Evolutionary conservation across 2,113 vertebrate species (phyloP).

Genomic region (Oreocharis arfaki): DNA sequence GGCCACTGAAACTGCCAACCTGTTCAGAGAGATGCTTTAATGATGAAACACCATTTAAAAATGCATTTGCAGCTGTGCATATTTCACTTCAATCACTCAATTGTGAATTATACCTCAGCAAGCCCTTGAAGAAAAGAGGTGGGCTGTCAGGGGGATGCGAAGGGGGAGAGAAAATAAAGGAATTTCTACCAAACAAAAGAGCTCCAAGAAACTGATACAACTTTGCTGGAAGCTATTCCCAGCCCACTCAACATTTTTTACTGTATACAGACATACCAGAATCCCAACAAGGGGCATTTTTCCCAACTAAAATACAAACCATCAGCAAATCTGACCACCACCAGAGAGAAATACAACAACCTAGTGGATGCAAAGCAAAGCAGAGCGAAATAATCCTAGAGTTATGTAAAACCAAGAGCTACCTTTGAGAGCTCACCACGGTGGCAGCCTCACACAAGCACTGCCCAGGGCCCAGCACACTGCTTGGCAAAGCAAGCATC

Average conservation of each 20-base stretch:
- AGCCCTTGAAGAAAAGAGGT: constrained; percentile 15
- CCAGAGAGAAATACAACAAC: constrained; percentile 68
- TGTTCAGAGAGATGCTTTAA: neutral
- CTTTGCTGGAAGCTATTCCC: constrained; percentile 33
- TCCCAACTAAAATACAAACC: constrained; percentile 67
- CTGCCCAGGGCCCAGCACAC: neutral
- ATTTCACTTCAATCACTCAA: neutral
- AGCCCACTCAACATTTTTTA: constrained; percentile 63
- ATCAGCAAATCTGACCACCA: constrained; percentile 77
- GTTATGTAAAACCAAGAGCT: neutral
- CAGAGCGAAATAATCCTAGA: neutral
- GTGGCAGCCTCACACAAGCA: neutral
- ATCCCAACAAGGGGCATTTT: constrained; percentile 57
- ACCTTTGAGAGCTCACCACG: neutral
- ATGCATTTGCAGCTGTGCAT: constrained; percentile 12
- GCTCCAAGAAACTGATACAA: constrained; percentile 36
- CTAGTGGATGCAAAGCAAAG: constrained; percentile 42
- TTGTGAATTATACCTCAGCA: constrained; percentile 42
- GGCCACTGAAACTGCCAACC: neutral
- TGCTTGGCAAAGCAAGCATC: neutral
- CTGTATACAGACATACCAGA: constrained; percentile 52
- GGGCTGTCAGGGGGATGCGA: constrained; percentile 12
- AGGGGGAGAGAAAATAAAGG: constrained; percentile 5
- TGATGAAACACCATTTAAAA: neutral
- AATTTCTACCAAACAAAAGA: constrained; percentile 42